A percentile compares a stretch with the other conserved stretches of the same genome.
Evolutionary conservation across 2,113 vertebrate genomes (phyloP).

Genomic region (Charadrius vociferus): DNA sequence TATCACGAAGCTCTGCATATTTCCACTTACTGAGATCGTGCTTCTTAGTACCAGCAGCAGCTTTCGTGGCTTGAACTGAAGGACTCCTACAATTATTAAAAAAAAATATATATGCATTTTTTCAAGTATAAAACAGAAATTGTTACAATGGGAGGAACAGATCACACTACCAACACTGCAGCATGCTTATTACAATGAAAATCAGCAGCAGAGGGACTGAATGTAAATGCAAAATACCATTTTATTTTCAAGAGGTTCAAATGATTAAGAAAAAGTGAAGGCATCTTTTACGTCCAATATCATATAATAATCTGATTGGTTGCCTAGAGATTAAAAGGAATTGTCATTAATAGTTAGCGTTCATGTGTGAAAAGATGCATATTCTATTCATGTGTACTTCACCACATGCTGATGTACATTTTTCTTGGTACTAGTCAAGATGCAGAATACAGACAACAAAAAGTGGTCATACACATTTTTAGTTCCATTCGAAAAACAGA

Average conservation of each 20-base stretch:
- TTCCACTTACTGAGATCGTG: conserved; percentile 98
- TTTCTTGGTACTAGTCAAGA: background rate
- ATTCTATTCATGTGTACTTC: background rate
- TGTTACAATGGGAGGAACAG: background rate
- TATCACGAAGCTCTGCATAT: conserved; percentile 94
- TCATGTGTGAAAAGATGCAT: background rate
- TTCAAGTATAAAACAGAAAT: background rate
- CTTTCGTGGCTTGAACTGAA: conserved; percentile 89
- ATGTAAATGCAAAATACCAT: background rate
- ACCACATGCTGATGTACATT: background rate
- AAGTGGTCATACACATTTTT: background rate
- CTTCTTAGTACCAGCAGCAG: conserved; percentile 87
- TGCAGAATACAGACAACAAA: background rate
- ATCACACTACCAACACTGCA: background rate
- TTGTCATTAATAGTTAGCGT: background rate
- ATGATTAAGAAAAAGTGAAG: background rate
- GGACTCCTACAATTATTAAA: conserved; percentile 79
- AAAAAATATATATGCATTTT: background rate
- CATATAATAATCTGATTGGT: background rate
- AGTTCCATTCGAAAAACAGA: background rate
- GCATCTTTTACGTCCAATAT: background rate
- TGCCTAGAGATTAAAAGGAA: background rate
- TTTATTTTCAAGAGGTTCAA: background rate
- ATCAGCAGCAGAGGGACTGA: background rate
- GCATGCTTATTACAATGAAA: background rate